Base-by-base conservation (phyloP, 92 coral and sea anemone species). In the Phenganax marumi region DNA sequence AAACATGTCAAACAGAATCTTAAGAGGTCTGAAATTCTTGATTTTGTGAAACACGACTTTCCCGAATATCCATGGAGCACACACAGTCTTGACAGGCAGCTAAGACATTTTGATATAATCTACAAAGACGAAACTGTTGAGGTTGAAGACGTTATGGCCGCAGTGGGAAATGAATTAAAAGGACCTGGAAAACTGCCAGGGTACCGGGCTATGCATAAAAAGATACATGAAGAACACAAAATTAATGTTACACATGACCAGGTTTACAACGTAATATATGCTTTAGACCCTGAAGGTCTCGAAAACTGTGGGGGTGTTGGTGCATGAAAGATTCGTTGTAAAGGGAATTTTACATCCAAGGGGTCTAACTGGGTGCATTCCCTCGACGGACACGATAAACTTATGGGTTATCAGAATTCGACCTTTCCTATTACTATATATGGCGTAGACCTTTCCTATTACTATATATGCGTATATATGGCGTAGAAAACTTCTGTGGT, bases 171-270 rank as follows among this genome's bases (percentile, higher is more conserved):
- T 18, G 90, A 87, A 74, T 70, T 87, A 25, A 74, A 87, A 48
- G 86, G 84, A 8, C 90, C 90, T 21, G 90, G 90, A 47, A 68
- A 77, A 76, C 87, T 87, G 54, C 60, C 82, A 65, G 90, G 87
- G 10, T 87, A 87, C 72, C 55, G 81, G 81, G 81, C 84, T 14
- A 78, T 87, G 87, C 87, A 87, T 69, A 71, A 84, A 52, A 87
- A 87, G 52, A 77, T 83, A 50, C 56, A 84, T 71, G 22, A 24
- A 60, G 54, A 87, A 52, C 77, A 81, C 70, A 60, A 81, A 52
- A 66, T 80, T 13, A 80, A 78, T 68, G 85, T 82, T 70, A 70
- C 84, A 70, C 74, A 86, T 81, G 86, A 87, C 70, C 61, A 77
- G 52, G 86, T 87, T 19, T 52, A 87, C 78, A 80, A 80, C 52